phyloP scores from a whole-genome alignment of 2,888 invertebrate species.

The Clitarchus hookeri region DNA sequence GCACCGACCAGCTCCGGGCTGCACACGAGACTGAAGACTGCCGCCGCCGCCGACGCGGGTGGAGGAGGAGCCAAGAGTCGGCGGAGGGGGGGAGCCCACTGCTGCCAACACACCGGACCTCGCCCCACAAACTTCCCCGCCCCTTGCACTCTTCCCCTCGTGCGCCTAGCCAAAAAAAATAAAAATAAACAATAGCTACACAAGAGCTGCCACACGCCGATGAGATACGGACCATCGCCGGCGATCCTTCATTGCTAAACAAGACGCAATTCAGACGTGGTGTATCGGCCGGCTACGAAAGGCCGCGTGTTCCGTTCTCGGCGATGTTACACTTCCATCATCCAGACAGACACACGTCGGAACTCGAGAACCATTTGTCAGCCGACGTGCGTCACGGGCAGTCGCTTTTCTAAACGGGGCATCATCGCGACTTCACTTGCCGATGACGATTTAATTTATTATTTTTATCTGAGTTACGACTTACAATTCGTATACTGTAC shows the following conservation, averaged over 20 bases:
- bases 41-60: slow-evolving; percentile 16
- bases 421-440: too few relatives aligned
- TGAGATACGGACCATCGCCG: slow-evolving; percentile 21
- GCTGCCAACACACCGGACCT: slow-evolving; percentile 25
- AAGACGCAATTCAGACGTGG: too few relatives aligned
- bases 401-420: too few relatives aligned
- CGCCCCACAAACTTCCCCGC: neutral
- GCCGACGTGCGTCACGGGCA: too few relatives aligned
- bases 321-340: too few relatives aligned
- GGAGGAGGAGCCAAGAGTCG: neutral
- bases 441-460: too few relatives aligned
- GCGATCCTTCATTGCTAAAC: neutral
- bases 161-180: neutral
- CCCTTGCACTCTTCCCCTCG: neutral
- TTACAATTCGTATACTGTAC: too few relatives aligned
- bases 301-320: too few relatives aligned
- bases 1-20: neutral
- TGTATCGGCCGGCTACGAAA: too few relatives aligned
- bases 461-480: too few relatives aligned
- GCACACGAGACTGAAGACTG: slow-evolving; percentile 17
- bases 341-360: too few relatives aligned
- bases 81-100: slow-evolving; percentile 26
- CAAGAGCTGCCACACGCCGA: slow-evolving; percentile 4
- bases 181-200: slow-evolving; percentile 29
- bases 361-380: too few relatives aligned